These are phyloP conservation scores for Clarias platycephalus DNA, from an alignment of 2,797 vertebrate genomes.

Conservation along the genomic window DNA sequence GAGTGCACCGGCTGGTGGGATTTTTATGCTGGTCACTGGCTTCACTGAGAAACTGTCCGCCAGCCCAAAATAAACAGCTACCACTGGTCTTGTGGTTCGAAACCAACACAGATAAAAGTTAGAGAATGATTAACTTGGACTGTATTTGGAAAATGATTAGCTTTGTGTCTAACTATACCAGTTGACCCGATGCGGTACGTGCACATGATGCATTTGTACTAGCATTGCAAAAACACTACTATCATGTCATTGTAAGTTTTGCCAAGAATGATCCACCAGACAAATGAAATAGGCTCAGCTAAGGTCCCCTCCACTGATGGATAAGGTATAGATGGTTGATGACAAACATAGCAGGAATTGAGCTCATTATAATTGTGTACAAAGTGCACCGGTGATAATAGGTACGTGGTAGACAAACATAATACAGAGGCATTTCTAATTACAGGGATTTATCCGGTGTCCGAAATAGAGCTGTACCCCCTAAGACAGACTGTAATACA, in stretches of 20 bases:
- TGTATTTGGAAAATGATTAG: background rate
- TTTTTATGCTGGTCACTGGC: background rate
- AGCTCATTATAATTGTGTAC: background rate
- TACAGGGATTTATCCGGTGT: background rate
- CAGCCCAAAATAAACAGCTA: background rate
- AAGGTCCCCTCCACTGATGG: background rate
- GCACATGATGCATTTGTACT: background rate
- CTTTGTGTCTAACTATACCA: background rate
- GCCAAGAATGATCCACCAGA: background rate
- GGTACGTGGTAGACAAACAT: background rate
- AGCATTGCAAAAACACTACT: background rate
- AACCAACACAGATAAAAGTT: background rate
- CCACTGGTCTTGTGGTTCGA: background rate
- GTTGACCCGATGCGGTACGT: no score
- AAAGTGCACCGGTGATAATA: background rate
- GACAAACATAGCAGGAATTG: background rate
- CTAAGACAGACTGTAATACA: slow-evolving; percentile 27
- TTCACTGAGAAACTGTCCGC: background rate
- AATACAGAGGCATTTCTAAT: background rate
- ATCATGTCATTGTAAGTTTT: background rate
- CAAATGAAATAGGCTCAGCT: background rate
- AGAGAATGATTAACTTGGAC: background rate
- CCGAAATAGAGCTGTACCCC: slow-evolving; percentile 25
- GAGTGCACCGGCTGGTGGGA: background rate
- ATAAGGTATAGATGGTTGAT: background rate